phyloP scores from a whole-genome alignment of 2,797 vertebrate genomes.

The Percopsis omiscomaycus region DNA sequence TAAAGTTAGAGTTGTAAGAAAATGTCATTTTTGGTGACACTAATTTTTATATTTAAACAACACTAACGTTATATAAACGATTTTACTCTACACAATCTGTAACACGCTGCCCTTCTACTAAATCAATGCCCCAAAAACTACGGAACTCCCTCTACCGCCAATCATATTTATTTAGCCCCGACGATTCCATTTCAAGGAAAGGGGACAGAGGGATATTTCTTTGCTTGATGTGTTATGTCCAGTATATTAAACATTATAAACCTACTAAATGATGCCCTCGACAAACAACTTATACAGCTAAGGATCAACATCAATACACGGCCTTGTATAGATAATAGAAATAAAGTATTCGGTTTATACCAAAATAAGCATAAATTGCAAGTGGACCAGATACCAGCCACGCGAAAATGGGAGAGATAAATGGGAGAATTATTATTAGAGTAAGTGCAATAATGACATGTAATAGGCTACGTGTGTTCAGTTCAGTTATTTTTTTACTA shows the following conservation, averaged over 20 bases:
- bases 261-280: no score
- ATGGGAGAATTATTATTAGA: neutral
- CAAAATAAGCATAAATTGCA: slow-evolving; percentile 1
- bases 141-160: slow-evolving; percentile 42
- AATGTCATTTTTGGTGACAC: slow-evolving; percentile 8
- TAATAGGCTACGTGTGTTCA: no score
- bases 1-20: slow-evolving; percentile 25
- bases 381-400: neutral
- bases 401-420: slow-evolving; percentile 42
- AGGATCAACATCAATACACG: neutral
- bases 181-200: slow-evolving; percentile 45
- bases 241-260: no score
- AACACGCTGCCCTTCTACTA: neutral
- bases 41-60: slow-evolving; percentile 17
- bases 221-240: neutral
- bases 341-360: slow-evolving; percentile 28
- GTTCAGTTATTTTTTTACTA: no score
- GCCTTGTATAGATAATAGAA: neutral
- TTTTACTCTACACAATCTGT: slow-evolving; percentile 19
- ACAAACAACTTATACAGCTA: no score
- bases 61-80: slow-evolving; percentile 24
- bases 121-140: slow-evolving; percentile 61
- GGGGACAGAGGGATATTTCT: slow-evolving; percentile 10
- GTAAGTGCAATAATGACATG: neutral
- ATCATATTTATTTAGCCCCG: slow-evolving; percentile 43